Base-by-base conservation (phyloP, 2,797 vertebrate species). In the Myiotriccus ornatus region DNA sequence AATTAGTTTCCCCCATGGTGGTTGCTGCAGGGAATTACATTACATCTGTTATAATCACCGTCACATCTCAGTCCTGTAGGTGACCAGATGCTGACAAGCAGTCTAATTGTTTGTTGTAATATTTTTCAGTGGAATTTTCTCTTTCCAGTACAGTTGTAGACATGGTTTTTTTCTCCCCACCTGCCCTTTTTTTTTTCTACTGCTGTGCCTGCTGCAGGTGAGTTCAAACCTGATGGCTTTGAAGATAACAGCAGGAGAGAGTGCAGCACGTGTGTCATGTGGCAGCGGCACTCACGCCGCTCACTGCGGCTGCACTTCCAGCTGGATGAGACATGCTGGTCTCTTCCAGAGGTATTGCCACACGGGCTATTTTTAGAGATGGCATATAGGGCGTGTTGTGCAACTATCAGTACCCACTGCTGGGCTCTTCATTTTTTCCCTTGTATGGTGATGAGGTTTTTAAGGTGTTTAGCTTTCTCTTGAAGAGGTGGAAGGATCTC, bases 381-480 rank as follows among this genome's bases (percentile, higher is more conserved):
- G 74, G 85, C 67, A 93, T 68, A 73, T 2, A 32, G 68, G 67
- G 52, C 12, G 4, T 11, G 1, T 91, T 91, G 89, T 91, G 83
- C 82, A 91, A 73, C 87, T 41, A 44, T 50, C 85, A 43, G 41
- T 67, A 87, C 85, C 52, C 37, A 7, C 83, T 35, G 64, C 91
- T 7, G 34, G 55, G 82, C 49, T 94, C 79, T 84, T 94, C 74
- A 55, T 96, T 91, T 95, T 93, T 96, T 86, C 60, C 89, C 95
- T 94, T 96, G 90, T 95, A 96, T 95, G 92, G 95, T 76, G 68
- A 60, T 90, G 84, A 82, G 56, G 62, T 81, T 93, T 91, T 76
- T 69, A 81, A 95, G 69, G 90, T 84, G 90, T 95, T 95, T 74
- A 74, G 21, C 67, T 73, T 89, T 92, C 64, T 87, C 83, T 49